phyloP scores from a whole-genome alignment of 2,113 vertebrate species.

The Dasyprocta punctata region DNA sequence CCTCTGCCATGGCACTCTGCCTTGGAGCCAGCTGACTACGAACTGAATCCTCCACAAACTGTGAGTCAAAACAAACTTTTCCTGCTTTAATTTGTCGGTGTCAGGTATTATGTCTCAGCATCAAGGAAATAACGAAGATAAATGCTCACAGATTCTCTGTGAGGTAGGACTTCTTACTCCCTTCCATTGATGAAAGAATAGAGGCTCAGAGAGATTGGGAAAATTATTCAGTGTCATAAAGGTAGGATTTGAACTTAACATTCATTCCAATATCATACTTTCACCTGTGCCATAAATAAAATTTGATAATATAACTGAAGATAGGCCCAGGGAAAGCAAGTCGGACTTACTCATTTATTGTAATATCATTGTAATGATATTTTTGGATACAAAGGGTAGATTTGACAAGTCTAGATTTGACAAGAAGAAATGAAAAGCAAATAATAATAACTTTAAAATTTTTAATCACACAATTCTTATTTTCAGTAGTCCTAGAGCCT shows the following conservation, averaged over 20 bases:
- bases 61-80: neutral
- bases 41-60: neutral
- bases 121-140: neutral
- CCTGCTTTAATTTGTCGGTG: neutral
- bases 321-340: neutral
- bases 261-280: neutral
- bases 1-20: neutral
- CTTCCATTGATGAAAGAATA: neutral
- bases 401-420: neutral
- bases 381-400: neutral
- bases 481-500: neutral
- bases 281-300: neutral
- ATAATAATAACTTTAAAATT: neutral
- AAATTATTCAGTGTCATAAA: neutral
- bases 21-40: neutral
- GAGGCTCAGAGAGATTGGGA: neutral
- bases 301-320: neutral
- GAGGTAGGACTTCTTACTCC: neutral
- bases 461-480: neutral
- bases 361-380: neutral
- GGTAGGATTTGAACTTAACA: neutral
- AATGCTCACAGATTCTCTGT: neutral
- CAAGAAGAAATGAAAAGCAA: neutral
- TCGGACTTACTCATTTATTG: neutral
- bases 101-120: neutral